Evolutionary conservation across 2,113 vertebrate genomes (phyloP), one percentile per base, ranked within the genome.

Genomic region (Lanius collurio): DNA sequence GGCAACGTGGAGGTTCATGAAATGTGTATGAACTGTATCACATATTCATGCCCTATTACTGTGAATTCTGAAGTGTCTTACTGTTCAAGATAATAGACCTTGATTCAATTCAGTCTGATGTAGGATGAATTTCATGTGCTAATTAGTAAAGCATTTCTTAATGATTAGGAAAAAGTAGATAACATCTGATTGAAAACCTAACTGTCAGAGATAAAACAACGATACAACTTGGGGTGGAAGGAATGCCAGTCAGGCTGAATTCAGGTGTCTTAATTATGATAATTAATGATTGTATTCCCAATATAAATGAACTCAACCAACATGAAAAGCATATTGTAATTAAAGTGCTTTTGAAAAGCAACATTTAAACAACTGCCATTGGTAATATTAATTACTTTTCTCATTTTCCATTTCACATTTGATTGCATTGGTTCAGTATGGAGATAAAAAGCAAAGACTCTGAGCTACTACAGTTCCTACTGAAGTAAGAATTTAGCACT

Each of bases 81-180:
- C 97, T 98, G 95, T 96, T 98, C 95, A 94, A 97, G 97, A 98
- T 98, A 98, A 98, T 98, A 98, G 98, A 95, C 96, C 97, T 97
- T 98, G 98, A 98, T 98, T 98, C 98, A 98, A 96, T 98, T 98
- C 98, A 96, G 97, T 97, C 96, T 98, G 97, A 98, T 98, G 98
- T 95, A 94, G 97, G 96, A 98, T 98, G 97, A 98, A 98, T 98
- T 98, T 97, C 97, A 98, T 97, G 97, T 97, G 97, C 97, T 98
- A 98, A 98, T 98, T 98, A 98, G 98, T 97, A 98, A 98, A 98
- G 97, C 97, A 97, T 98, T 98, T 98, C 97, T 98, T 98, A 98
- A 98, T 98, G 97, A 98, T 98, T 97, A 98, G 83, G 96, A 95
- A 93, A 97, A 97, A 97, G 97, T 95, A 97, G 98, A 98, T 98